Conservation (phyloP, 2,113 vertebrate species). For the Diadophis punctatus region DNA sequence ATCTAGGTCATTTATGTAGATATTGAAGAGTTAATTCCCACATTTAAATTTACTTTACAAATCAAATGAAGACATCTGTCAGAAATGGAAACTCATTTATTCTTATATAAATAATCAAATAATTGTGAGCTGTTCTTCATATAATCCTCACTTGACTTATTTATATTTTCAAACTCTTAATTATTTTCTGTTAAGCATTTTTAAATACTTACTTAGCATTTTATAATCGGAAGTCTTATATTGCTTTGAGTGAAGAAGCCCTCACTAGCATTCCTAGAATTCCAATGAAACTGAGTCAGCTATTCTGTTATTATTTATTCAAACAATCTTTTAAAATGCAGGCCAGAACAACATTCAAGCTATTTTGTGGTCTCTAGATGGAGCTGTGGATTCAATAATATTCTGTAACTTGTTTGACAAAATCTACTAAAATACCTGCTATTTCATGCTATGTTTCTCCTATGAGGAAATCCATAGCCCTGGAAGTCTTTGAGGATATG, state of each 20-base stretch:
- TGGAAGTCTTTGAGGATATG: not conserved
- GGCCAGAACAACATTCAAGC: not conserved
- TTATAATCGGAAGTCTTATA: not conserved
- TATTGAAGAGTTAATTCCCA: too few relatives aligned
- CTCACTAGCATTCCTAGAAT: not conserved
- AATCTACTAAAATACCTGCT: fast-evolving
- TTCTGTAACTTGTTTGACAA: not conserved
- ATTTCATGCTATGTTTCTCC: not conserved
- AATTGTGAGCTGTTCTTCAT: not conserved
- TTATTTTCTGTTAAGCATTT: not conserved
- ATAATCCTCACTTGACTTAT: not conserved
- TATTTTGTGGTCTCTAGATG: slow-evolving; percentile 32
- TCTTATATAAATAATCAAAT: not conserved
- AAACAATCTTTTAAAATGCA: not conserved
- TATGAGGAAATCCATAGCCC: not conserved
- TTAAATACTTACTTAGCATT: not conserved
- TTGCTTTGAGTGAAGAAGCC: not conserved
- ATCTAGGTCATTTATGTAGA: too few relatives aligned
- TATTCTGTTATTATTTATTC: not conserved
- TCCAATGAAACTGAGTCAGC: not conserved
- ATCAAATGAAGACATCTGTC: not conserved
- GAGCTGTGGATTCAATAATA: slow-evolving; percentile 38
- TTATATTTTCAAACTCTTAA: not conserved
- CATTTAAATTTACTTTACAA: not conserved
- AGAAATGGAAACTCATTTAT: not conserved